phyloP scores from a whole-genome alignment of 1,140 invertebrate species.

The Zaprionus vittiger region DNA sequence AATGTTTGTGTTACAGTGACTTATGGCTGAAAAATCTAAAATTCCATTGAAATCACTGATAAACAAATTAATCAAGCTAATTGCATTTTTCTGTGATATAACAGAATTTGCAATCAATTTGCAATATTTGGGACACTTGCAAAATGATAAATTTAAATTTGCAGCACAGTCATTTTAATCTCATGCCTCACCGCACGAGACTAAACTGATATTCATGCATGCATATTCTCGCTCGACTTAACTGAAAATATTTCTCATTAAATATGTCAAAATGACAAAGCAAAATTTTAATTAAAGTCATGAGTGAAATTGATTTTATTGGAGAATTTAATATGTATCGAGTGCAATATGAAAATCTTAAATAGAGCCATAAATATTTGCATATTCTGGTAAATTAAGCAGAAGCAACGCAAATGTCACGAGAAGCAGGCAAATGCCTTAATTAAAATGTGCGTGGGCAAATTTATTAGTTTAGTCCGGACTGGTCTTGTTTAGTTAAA shows the following conservation, averaged over 20 bases:
- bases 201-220: background rate
- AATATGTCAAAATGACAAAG: conserved; percentile 46
- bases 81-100: background rate
- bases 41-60: background rate
- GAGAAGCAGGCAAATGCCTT: conserved; percentile 28
- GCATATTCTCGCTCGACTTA: conserved; percentile 7
- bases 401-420: background rate
- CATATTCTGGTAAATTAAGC: background rate
- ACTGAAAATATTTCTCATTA: conserved; percentile 47
- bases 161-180: background rate
- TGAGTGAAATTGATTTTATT: conserved; percentile 34
- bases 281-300: conserved; percentile 58
- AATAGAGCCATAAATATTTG: conserved; percentile 3
- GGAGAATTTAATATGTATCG: conserved; percentile 23
- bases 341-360: conserved; percentile 7
- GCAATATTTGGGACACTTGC: background rate
- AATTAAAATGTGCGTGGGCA: conserved; percentile 51
- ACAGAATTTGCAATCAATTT: conserved; percentile 2
- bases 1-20: background rate
- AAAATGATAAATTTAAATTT: conserved; percentile 5
- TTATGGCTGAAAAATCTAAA: background rate
- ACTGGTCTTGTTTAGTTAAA: conserved; percentile 42
- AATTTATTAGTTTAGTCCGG: conserved; percentile 49
- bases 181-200: background rate
- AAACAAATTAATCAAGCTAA: conserved; percentile 2